Evolutionary conservation across 2,888 invertebrate species (phyloP), one percentile per base, ranked within the genome.

Genomic region (Drosophila melanosoma): DNA sequence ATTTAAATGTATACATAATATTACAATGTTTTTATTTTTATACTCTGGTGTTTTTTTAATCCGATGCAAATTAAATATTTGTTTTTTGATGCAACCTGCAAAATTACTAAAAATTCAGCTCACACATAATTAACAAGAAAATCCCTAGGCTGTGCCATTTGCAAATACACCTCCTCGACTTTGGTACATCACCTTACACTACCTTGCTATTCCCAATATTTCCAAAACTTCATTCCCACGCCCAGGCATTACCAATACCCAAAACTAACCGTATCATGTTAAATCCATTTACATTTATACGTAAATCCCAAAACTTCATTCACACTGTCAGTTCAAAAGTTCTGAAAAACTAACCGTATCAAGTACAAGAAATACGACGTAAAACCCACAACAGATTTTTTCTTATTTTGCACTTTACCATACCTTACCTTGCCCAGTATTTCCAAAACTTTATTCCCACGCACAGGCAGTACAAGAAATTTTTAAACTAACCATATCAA

Each of bases 191-290:
- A 77, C 57, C 20, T 69, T 69, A 11, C 49, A 17, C 38, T 51
- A 70, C 64, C 65, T 56, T 77, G 23, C 45, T 1, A 36, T 11
- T 33, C 20, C 11, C 3, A 48, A 62, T 49, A 60, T 62, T 59
- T 45, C 10, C n/a, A 12, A 45, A 49, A 51, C 29, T 67, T 23
- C 8, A 36, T 68, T 79, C 75, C 40, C 79, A 79, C 65, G 54
- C 54, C 68, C 59, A 57, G 45, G n/a, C 63, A 42, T 17, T n/a
- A 26, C 3, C 40, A 51, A 32, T 20, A 3, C 51, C n/a, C 1
- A 11, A 60, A 67, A 61, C 38, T 54, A 23, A 59, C 17, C 62
- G 29, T 64, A 67, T 66, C 77, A 81, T 77, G 73, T 81, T 74
- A 85, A 84, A 63, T 65, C 65, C 66, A 11, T 6, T 57, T 40